These are phyloP conservation scores for Aplysia californica DNA, from an alignment of 1,140 invertebrate species.

Conservation along the genomic window DNA sequence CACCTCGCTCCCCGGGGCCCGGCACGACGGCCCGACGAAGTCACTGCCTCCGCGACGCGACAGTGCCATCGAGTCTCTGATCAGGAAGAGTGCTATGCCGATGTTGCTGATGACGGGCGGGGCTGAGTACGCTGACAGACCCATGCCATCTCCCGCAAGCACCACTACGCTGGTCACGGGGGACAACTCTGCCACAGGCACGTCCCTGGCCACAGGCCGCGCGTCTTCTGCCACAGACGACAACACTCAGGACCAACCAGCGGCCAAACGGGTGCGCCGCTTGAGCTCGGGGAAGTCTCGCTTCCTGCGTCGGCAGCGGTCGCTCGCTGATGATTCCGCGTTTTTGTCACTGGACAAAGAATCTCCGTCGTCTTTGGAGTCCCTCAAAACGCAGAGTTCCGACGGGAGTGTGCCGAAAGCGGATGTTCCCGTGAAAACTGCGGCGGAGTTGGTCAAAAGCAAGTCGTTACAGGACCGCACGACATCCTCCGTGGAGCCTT, in stretches of 20 bases:
- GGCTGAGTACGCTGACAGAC: background rate
- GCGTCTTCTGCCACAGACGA: too few relatives aligned
- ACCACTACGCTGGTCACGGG: too few relatives aligned
- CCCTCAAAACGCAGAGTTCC: too few relatives aligned
- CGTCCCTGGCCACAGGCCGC: too few relatives aligned
- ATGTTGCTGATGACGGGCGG: slow-evolving; percentile 9
- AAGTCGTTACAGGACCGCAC: background rate
- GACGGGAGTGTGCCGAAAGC: too few relatives aligned
- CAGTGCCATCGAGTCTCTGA: slow-evolving; percentile 20
- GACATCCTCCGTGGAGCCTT: background rate
- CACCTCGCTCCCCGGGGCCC: background rate
- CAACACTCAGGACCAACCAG: background rate
- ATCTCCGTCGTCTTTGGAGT: too few relatives aligned
- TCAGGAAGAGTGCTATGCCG: slow-evolving; percentile 18
- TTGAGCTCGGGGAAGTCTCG: slow-evolving; percentile 25
- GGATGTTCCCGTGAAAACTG: too few relatives aligned
- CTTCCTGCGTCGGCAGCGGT: slow-evolving; percentile 18
- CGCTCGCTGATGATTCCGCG: slow-evolving; percentile 13
- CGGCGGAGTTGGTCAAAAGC: background rate
- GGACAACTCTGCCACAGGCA: too few relatives aligned
- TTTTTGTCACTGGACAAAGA: slow-evolving; percentile 6
- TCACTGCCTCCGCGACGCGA: background rate
- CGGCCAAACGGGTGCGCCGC: background rate
- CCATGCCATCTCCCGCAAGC: too few relatives aligned
- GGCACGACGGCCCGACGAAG: too few relatives aligned